These are phyloP conservation scores for Gasteruption jaculator DNA, from an alignment of 2,888 invertebrate species.

Conservation along the genomic window DNA sequence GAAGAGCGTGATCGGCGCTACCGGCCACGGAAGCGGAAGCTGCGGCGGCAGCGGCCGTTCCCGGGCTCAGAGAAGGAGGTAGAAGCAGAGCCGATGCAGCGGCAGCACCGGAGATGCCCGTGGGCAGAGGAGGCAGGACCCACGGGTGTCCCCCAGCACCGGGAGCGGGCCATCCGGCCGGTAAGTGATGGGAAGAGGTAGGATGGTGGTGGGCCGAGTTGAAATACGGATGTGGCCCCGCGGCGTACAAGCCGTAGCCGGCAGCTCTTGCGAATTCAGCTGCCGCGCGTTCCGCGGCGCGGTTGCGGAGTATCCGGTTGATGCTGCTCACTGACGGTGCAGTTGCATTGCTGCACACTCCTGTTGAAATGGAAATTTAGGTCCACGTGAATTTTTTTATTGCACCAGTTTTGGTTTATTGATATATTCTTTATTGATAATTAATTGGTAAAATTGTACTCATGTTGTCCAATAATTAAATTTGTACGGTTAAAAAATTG, in stretches of 20 bases:
- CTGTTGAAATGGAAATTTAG: constrained; percentile 53
- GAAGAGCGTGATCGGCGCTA: constrained; percentile 59
- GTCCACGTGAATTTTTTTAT: too few relatives aligned
- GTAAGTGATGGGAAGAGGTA: constrained; percentile 60
- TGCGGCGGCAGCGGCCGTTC: constrained; percentile 57
- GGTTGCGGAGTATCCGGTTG: constrained; percentile 90
- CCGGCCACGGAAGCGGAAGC: constrained; percentile 50
- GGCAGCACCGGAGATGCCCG: constrained; percentile 54
- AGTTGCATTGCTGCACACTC: constrained; percentile 90
- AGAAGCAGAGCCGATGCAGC: constrained; percentile 53
- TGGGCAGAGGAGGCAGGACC: constrained; percentile 42
- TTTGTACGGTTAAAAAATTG: too few relatives aligned
- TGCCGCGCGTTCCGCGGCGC: constrained; percentile 93
- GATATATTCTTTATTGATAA: too few relatives aligned
- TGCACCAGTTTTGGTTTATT: too few relatives aligned
- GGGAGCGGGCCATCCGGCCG: constrained; percentile 54
- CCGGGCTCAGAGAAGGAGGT: constrained; percentile 53
- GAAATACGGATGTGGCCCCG: constrained; percentile 65
- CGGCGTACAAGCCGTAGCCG: constrained; percentile 75
- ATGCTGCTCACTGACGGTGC: constrained; percentile 97
- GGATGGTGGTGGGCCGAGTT: constrained; percentile 57
- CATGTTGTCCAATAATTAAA: too few relatives aligned
- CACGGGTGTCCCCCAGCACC: constrained; percentile 38
- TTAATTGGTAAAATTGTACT: too few relatives aligned
- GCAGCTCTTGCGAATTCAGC: constrained; percentile 92